These are phyloP conservation scores for Eulemur rufifrons DNA, from an alignment of 2,113 vertebrate genomes.

Conservation along the genomic window DNA sequence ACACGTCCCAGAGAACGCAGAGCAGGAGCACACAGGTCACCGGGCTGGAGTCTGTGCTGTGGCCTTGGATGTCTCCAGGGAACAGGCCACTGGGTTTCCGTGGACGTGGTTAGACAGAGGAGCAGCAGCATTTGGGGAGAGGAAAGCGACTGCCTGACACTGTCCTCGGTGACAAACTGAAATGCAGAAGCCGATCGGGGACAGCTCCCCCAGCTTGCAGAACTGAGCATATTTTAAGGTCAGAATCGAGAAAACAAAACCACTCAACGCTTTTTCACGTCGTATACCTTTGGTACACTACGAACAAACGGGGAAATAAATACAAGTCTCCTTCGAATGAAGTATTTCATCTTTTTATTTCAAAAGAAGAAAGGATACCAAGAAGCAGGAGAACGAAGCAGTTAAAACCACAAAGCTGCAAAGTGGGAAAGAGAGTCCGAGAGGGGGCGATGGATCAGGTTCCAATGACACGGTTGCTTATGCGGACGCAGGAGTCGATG, in stretches of 20 bases:
- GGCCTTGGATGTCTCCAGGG: not conserved
- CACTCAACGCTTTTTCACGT: not conserved
- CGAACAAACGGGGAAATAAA: not conserved
- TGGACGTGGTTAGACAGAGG: rapidly evolving
- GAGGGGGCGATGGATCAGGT: not conserved
- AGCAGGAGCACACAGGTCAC: rapidly evolving
- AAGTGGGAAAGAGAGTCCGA: not conserved
- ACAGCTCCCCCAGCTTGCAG: not conserved
- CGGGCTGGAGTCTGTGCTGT: not conserved
- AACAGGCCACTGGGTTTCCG: rapidly evolving
- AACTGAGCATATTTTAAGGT: not conserved
- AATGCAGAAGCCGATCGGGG: not conserved
- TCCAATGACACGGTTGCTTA: not conserved
- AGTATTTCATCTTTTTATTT: slow-evolving; percentile 73
- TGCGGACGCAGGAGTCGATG: not conserved
- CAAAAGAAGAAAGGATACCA: slow-evolving; percentile 61
- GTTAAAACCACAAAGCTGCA: slow-evolving; percentile 67
- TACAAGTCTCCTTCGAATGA: slow-evolving; percentile 45
- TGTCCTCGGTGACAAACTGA: not conserved
- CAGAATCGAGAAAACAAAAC: not conserved
- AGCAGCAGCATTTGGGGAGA: not conserved
- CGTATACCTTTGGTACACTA: not conserved
- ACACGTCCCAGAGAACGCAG: not conserved
- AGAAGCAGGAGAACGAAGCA: slow-evolving; percentile 53
- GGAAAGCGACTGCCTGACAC: not conserved